A percentile compares a stretch with the other conserved stretches of the same genome.
phyloP scores from a whole-genome alignment of 2,797 vertebrate genomes.

The Antrozous pallidus region DNA sequence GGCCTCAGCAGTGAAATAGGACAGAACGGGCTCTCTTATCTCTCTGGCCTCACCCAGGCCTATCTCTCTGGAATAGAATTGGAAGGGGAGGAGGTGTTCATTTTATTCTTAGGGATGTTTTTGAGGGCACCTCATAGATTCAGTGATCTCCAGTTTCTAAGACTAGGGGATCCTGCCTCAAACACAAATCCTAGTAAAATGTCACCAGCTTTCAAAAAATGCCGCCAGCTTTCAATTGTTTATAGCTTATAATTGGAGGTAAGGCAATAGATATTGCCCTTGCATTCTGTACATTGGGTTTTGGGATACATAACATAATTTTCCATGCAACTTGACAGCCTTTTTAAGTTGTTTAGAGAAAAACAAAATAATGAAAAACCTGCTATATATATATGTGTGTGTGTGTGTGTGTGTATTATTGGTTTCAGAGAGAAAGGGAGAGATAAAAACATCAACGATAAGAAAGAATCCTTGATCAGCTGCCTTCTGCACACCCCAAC shows the following conservation, averaged over 20 bases:
- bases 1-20: neutral
- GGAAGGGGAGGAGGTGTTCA: neutral
- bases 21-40: neutral
- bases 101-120: conserved; percentile 17
- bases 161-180: neutral
- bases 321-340: neutral
- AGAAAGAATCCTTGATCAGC: too few relatives aligned
- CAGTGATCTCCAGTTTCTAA: conserved; percentile 12
- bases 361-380: neutral
- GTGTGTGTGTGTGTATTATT: too few relatives aligned
- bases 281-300: neutral
- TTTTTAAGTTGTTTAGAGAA: neutral
- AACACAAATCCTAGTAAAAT: conserved; percentile 13
- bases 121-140: conserved; percentile 23
- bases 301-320: neutral
- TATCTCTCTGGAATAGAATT: neutral
- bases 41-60: neutral
- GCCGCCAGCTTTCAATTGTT: conserved; percentile 19
- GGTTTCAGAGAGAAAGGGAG: too few relatives aligned
- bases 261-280: neutral
- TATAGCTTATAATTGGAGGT: neutral
- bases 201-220: neutral
- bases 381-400: too few relatives aligned
- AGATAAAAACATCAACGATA: too few relatives aligned
- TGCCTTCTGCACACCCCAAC: too few relatives aligned